Evolutionary conservation across 2,888 invertebrate species (phyloP).

Genomic region (Endotricha flammealis): DNA sequence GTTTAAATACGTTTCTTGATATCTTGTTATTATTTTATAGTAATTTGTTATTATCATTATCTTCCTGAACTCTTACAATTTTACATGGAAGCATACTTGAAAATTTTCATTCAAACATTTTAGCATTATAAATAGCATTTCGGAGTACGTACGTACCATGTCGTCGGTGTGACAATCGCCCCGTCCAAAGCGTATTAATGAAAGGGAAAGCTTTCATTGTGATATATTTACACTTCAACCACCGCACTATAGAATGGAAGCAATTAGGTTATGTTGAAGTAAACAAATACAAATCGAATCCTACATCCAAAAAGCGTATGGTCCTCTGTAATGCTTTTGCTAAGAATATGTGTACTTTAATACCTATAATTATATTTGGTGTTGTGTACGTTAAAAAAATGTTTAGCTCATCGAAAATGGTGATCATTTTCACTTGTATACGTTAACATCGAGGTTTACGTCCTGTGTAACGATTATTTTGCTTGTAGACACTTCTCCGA

Average conservation of each 20-base stretch:
- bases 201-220: conserved; percentile 48
- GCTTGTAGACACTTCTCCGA: conserved; percentile 30
- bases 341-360: conserved; percentile 42
- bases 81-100: conserved; percentile 64
- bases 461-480: conserved; percentile 39
- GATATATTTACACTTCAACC: conserved; percentile 40
- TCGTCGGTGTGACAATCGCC: conserved; percentile 72
- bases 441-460: conserved; percentile 32
- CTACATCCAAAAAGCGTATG: conserved; percentile 35
- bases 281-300: conserved; percentile 22
- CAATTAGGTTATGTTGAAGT: conserved; percentile 28
- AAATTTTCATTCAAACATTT: conserved; percentile 37
- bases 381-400: conserved; percentile 52
- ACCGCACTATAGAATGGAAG: conserved; percentile 10
- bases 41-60: conserved; percentile 42
- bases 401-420: conserved; percentile 59
- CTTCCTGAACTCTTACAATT: conserved; percentile 54
- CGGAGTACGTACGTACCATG: conserved; percentile 26
- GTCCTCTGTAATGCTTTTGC: conserved; percentile 59
- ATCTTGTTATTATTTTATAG: conserved; percentile 42
- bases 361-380: conserved; percentile 39
- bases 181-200: conserved; percentile 60
- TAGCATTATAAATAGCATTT: too few species aligned
- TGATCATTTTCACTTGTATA: conserved; percentile 38
- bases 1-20: conserved; percentile 42